phyloP scores from a whole-genome alignment of 2,888 invertebrate genomes.

The Muschampia staudingeri region DNA sequence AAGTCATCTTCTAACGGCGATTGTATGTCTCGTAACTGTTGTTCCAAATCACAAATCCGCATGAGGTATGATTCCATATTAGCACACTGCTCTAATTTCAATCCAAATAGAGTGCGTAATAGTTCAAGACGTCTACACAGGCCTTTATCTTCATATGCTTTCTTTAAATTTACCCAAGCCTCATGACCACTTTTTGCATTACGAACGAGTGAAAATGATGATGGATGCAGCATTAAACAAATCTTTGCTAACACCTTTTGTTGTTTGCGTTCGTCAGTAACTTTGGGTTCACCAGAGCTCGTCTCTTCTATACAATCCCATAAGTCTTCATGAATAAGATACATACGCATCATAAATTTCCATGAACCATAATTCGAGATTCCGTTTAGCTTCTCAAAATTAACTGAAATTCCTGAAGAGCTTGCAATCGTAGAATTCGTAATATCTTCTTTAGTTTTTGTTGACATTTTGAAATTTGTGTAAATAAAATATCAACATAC shows the following conservation, averaged over 20 bases:
- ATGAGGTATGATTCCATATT: conserved; percentile 9
- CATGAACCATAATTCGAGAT: conserved; percentile 43
- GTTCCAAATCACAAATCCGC: conserved; percentile 1
- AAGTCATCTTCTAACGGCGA: conserved; percentile 64
- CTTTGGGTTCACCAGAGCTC: background rate
- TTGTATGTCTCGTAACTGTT: conserved; percentile 61
- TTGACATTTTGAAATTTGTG: background rate
- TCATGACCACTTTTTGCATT: conserved; percentile 4
- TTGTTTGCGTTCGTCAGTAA: conserved; percentile 3
- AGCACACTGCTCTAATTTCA: background rate
- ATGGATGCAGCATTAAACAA: conserved; percentile 15
- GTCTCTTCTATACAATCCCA: conserved; percentile 37
- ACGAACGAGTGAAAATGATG: background rate
- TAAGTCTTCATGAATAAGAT: conserved; percentile 66
- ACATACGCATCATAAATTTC: conserved; percentile 47
- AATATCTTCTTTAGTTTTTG: background rate
- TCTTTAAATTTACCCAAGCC: background rate
- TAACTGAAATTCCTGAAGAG: conserved; percentile 29
- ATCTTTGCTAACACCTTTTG: conserved; percentile 1
- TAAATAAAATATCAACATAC: background rate
- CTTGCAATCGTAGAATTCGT: background rate
- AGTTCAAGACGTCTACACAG: background rate
- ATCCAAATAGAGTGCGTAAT: background rate
- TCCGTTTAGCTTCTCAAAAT: conserved; percentile 45
- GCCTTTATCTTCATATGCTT: background rate